A percentile compares a stretch with the other conserved stretches of the same genome.
Evolutionary conservation across 2,113 vertebrate species (phyloP).

Genomic region (Barbus barbus): DNA sequence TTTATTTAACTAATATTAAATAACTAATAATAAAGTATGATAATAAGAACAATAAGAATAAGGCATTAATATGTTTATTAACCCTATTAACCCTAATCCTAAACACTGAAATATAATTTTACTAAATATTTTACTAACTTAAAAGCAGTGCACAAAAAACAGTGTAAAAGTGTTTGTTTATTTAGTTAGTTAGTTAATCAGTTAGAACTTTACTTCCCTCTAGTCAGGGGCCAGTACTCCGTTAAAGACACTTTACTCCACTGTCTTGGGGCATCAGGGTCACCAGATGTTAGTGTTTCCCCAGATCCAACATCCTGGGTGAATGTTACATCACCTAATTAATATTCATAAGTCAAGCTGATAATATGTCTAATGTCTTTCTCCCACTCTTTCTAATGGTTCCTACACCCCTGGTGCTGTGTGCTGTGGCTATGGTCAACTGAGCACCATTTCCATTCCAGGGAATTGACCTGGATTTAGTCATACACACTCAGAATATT

Average conservation of each 20-base stretch:
- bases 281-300: neutral
- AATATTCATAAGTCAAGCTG: neutral
- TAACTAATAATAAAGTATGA: no score
- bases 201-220: neutral
- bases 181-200: neutral
- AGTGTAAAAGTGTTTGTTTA: neutral
- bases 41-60: no score
- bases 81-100: no score
- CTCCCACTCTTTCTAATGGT: neutral
- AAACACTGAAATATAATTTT: no score
- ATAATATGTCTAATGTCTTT: neutral
- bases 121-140: no score
- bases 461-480: neutral
- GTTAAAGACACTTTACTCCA: neutral
- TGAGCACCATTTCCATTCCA: constrained; percentile 34
- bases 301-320: neutral
- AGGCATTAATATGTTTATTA: no score
- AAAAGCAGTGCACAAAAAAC: neutral
- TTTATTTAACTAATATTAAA: no score
- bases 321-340: neutral
- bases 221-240: neutral
- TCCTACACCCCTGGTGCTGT: neutral
- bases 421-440: constrained; percentile 27
- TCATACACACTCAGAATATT: constrained; percentile 18
- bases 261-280: neutral